Evolutionary conservation across 2,113 vertebrate genomes (phyloP), one percentile per base, ranked within the genome.

Genomic region (Pelodiscus sinensis): DNA sequence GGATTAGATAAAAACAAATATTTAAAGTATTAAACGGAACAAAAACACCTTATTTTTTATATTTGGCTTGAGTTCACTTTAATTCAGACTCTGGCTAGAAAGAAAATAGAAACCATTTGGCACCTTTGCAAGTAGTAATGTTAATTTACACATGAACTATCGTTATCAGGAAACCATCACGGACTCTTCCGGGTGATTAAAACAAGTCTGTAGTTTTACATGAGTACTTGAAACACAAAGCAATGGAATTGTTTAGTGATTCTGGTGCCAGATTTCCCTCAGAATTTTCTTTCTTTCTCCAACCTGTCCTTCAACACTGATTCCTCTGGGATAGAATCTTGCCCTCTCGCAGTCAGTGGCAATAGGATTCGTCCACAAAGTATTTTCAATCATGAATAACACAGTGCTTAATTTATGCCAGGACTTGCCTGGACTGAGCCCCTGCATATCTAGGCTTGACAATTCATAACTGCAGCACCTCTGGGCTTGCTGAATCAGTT

Each of bases 41-140:
- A 44, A 57, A 81, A 55, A 35, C 21, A 3, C 9, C 4, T 44
- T 44, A 19, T 60, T 88, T 90, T 84, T 75, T 10, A 7, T 79
- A 18, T 15, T 85, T 93, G 78, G 44, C 80, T 92, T 52, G 8
- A 5, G 3, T 68, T 2, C 60, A 2, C 1, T 75, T 86, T 54
- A 84, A 1, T 57, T 90, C 71, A 85, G 22, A 92, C 9, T 94
- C 25, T 79, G 84, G 29, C 29, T 57, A 65, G 83, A 54, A 90
- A 85, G 79, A 83, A 82, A 84, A 4, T 71, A 91, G 82, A 93
- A 88, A 21, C 5, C 6, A 38, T 85, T 88, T 93, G 78, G 75
- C 3, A 3, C 7, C 2, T 60, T n/a, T 85, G 60, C 2, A 1
- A 22, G n/a, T 50, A 55, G 25, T 35, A 73, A 78, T 65, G 51